Evolutionary conservation across 2,113 vertebrate species (phyloP).

Genomic region (Hydrolagus affinis): DNA sequence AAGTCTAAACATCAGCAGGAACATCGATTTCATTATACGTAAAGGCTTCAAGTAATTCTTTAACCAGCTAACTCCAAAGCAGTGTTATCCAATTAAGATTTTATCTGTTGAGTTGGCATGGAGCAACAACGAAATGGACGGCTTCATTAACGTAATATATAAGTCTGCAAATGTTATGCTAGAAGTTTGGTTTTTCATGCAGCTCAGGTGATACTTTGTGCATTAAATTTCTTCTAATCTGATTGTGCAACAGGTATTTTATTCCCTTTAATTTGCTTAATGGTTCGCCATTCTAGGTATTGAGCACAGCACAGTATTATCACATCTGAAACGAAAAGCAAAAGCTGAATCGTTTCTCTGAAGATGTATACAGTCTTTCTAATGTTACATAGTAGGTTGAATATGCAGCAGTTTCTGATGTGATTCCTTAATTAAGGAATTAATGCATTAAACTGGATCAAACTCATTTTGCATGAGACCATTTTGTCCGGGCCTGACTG

Average conservation of each 20-base stretch:
- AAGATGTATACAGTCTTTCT: conserved; percentile 63
- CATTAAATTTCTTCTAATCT: conserved; percentile 72
- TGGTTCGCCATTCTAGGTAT: conserved; percentile 52
- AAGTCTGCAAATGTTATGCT: conserved; percentile 62
- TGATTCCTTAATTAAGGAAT: too few species aligned
- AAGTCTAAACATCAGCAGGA: too few species aligned
- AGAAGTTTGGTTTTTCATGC: conserved; percentile 56
- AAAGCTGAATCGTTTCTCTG: conserved; percentile 52
- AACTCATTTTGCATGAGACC: too few species aligned
- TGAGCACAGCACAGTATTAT: conserved; percentile 51
- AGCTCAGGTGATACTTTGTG: conserved; percentile 59
- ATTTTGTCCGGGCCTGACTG: too few species aligned
- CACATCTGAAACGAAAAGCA: conserved; percentile 62
- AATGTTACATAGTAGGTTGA: conserved; percentile 51
- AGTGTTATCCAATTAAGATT: too few species aligned
- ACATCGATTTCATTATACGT: too few species aligned
- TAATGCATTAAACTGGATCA: too few species aligned
- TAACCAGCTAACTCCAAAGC: too few species aligned
- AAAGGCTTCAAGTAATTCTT: too few species aligned
- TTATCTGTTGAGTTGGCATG: too few species aligned
- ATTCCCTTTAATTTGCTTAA: conserved; percentile 74
- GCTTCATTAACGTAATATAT: conserved; percentile 71
- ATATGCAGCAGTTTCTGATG: too few species aligned
- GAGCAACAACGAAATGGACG: conserved; percentile 55
- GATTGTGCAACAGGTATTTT: conserved; percentile 68